Conservation (phyloP, 2,888 invertebrate species). For the Drosophila crucigera region DNA sequence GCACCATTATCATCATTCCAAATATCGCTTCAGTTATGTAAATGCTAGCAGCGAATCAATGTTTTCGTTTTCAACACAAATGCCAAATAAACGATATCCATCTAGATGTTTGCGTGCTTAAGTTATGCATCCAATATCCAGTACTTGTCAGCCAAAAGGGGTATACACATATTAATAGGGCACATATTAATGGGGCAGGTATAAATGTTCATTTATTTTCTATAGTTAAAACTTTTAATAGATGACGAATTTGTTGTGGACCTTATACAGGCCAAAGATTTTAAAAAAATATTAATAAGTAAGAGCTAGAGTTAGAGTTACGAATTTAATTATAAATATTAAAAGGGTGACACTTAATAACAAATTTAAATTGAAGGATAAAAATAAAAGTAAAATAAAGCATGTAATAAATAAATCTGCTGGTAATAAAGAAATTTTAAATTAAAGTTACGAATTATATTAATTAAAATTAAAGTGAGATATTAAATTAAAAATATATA, state of each 20-base stretch:
- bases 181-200: neutral
- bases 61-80: conserved; percentile 72
- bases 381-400: too few relatives aligned
- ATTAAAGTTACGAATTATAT: too few relatives aligned
- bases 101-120: conserved; percentile 58
- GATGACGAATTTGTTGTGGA: neutral
- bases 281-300: neutral
- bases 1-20: conserved; percentile 48
- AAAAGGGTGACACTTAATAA: neutral
- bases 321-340: neutral
- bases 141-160: neutral
- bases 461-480: too few relatives aligned
- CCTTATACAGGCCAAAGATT: neutral
- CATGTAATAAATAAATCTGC: too few relatives aligned
- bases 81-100: conserved; percentile 67
- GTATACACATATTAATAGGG: neutral
- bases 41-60: conserved; percentile 63
- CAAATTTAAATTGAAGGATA: neutral
- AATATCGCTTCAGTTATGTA: conserved; percentile 62
- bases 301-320: neutral
- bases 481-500: too few relatives aligned
- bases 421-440: too few relatives aligned
- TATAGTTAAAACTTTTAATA: neutral
- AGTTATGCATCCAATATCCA: conserved; percentile 37
- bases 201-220: neutral